Percentiles rank a stretch among this genome's conserved stretches.
phyloP scores from a whole-genome alignment of 2,113 vertebrate genomes.

The Ochotona princeps region DNA sequence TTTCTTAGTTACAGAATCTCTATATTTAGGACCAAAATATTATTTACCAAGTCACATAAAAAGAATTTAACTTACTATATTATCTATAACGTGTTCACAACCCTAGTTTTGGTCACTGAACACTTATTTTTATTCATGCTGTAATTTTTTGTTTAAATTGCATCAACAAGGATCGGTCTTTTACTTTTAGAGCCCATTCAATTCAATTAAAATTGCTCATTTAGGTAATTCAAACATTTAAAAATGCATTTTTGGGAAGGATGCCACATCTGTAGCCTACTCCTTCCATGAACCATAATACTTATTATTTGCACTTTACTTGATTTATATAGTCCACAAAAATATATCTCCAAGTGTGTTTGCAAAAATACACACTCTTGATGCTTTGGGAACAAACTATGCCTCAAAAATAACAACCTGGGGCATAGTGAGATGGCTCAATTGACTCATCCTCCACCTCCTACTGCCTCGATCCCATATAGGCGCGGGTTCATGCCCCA shows the following conservation, averaged over 20 bases:
- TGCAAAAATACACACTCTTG: not conserved
- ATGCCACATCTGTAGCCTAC: not conserved
- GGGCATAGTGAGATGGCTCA: no score
- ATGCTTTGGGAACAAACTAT: not conserved
- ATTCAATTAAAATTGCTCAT: conserved; percentile 6
- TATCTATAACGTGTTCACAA: not conserved
- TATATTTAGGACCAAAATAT: not conserved
- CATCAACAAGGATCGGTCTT: not conserved
- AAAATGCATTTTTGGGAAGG: conserved; percentile 11
- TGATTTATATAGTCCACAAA: not conserved
- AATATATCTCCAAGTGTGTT: not conserved
- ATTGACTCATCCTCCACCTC: no score
- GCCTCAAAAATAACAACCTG: not conserved
- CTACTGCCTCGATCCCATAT: no score
- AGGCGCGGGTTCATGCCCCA: no score
- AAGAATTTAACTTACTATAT: not conserved
- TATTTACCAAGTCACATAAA: not conserved
- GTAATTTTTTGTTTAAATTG: conserved; percentile 2
- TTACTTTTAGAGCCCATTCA: not conserved
- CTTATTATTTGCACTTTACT: not conserved
- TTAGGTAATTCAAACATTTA: not conserved
- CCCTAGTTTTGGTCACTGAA: not conserved
- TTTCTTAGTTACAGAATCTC: not conserved
- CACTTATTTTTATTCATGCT: not conserved
- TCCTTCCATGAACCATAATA: not conserved